Evolutionary conservation across 2,888 invertebrate species (phyloP).

Genomic region (Tenthredo notha): DNA sequence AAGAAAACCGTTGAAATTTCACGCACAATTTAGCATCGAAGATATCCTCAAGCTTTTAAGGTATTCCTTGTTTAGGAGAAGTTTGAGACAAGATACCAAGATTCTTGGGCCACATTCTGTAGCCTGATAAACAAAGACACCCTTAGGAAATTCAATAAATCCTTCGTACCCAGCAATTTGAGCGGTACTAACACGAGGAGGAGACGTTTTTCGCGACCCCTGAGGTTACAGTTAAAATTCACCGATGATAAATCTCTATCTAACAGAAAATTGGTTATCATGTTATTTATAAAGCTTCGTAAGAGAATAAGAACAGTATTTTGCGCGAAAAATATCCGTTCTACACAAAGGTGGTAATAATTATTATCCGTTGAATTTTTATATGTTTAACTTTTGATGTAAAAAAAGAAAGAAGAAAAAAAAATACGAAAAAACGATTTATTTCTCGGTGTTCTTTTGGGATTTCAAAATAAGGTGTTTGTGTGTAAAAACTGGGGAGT

Average conservation of each 20-base stretch:
- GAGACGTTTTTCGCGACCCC: not conserved
- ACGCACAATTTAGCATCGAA: not conserved
- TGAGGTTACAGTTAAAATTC: not conserved
- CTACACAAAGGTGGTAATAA: not conserved
- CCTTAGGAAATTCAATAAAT: not conserved
- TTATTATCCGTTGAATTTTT: not conserved
- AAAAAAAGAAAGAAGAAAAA: not conserved
- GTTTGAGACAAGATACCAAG: not conserved
- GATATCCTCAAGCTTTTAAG: not conserved
- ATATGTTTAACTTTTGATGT: not conserved
- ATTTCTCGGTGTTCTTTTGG: not conserved
- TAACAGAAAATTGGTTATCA: not conserved
- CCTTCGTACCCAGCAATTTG: not conserved
- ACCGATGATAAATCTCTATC: too few species aligned
- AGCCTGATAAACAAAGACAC: not conserved
- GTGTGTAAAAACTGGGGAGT: not conserved
- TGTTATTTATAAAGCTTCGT: not conserved
- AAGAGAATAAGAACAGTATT: not conserved
- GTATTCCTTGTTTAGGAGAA: not conserved
- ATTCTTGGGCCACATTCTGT: slow-evolving; percentile 6
- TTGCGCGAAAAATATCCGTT: not conserved
- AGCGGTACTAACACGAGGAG: not conserved
- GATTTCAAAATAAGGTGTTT: not conserved
- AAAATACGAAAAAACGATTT: not conserved
- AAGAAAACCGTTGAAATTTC: not conserved